Evolutionary conservation across 2,888 invertebrate genomes (phyloP), one percentile per base, ranked within the genome.

Genomic region (Brenthis daphne): DNA sequence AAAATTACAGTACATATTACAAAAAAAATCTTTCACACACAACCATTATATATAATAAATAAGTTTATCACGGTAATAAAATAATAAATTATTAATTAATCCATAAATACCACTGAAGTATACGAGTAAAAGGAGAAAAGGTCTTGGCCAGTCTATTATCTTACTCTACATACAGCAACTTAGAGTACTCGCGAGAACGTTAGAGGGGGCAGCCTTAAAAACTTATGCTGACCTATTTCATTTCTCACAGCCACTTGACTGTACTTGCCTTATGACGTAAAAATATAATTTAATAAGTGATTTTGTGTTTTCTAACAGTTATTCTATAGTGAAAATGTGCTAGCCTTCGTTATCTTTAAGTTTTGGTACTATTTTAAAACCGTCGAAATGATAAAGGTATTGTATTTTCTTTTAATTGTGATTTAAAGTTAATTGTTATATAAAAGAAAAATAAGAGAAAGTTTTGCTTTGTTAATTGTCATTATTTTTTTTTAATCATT

Each of bases 151-250:
- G n/a, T 13, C 13, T 43, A 63, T 43, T 63, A 37, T 20, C 29
- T 48, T 11, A 48, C 14, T 48, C 11, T 48, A 13, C 55, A 55
- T 50, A 55, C 33, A 33, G 37, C 53, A 13, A 53, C 51, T 16
- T 20, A 12, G 48, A 57, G 37, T 56, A 61, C 24, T 48, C 20
- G 48, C 33, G 16, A 14, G 20, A 24, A 51, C 63, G 67, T 37
- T 50, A 51, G 71, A 87, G 89, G 91, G 89, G 86, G 76, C 77
- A 43, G 72, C 75, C 88, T 90, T 91, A 90, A 84, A 87, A 80
- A 69, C 76, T 73, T 61, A 71, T 72, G 72, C 72, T 90, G 90
- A 90, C 90, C 91, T 91, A 92, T 91, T 89, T 90, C 84, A 80
- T 75, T 73, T 79, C 82, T 82, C 86, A 89, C 77, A 86, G 76